These are phyloP conservation scores for Galleria mellonella DNA, from an alignment of 1,140 invertebrate species.

Conservation along the genomic window DNA sequence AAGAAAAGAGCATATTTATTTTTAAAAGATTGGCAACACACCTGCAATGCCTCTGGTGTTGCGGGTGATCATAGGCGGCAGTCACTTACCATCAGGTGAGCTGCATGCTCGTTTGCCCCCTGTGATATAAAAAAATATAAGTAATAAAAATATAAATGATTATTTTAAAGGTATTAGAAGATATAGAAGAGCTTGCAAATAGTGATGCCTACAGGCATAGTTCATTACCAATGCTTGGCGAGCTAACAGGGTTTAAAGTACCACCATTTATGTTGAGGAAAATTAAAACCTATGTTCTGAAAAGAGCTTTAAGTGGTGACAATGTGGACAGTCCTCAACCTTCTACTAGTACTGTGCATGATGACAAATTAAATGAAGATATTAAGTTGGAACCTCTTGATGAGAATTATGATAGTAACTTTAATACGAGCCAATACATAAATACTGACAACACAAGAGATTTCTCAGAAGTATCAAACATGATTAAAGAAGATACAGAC, in stretches of 20 bases:
- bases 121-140: too few relatives aligned
- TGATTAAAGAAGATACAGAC: conserved; percentile 55
- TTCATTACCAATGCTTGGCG: conserved; percentile 78
- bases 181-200: conserved; percentile 83
- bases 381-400: conserved; percentile 51
- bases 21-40: too few relatives aligned
- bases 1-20: too few relatives aligned
- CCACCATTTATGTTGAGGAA: conserved; percentile 84
- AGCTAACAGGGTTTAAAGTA: conserved; percentile 82
- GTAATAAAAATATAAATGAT: not conserved
- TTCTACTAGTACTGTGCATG: conserved; percentile 40
- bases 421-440: conserved; percentile 57
- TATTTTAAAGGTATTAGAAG: conserved; percentile 80
- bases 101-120: too few relatives aligned
- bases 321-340: conserved; percentile 55
- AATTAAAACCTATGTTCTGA: conserved; percentile 77
- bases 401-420: conserved; percentile 46
- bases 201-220: conserved; percentile 84
- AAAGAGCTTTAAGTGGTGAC: conserved; percentile 44
- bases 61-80: too few relatives aligned
- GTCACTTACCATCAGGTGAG: too few relatives aligned
- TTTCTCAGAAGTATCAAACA: conserved; percentile 40
- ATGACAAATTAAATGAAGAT: conserved; percentile 46
- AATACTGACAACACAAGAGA: conserved; percentile 46
- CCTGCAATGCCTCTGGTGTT: too few relatives aligned